Conservation (phyloP, 2,888 invertebrate genomes). For the Encarsia formosa region DNA sequence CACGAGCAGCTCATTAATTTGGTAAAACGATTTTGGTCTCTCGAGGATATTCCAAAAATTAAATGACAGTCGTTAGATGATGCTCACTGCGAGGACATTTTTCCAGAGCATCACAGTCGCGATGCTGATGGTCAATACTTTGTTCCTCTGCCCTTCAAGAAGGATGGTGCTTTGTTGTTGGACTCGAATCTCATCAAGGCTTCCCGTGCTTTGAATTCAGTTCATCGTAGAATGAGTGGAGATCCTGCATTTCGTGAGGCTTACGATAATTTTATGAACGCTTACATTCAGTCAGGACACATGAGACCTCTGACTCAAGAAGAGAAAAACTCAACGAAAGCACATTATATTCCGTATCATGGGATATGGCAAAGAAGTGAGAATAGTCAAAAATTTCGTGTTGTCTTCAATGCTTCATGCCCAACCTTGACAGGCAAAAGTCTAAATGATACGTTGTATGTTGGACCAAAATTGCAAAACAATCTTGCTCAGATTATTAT, state of each 20-base stretch:
- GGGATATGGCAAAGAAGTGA: constrained; percentile 2
- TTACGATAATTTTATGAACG: not conserved
- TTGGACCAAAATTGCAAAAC: constrained; percentile 1
- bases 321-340: not conserved
- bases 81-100: not conserved
- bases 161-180: not conserved
- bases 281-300: not conserved
- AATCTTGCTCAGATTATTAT: not conserved
- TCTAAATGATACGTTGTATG: not conserved
- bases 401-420: constrained; percentile 1
- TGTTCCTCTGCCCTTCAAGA: not conserved
- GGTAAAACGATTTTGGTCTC: not conserved
- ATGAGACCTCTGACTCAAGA: not conserved
- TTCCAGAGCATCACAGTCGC: not conserved
- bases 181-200: not conserved
- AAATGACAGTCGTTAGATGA: not conserved
- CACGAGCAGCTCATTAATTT: not conserved
- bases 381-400: not conserved
- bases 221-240: not conserved
- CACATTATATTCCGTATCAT: not conserved
- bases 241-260: not conserved
- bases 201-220: not conserved
- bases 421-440: not conserved
- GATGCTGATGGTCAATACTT: not conserved
- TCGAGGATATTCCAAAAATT: not conserved